These are phyloP conservation scores for Drosophila ezoana DNA, from an alignment of 2,888 invertebrate species.

Conservation along the genomic window DNA sequence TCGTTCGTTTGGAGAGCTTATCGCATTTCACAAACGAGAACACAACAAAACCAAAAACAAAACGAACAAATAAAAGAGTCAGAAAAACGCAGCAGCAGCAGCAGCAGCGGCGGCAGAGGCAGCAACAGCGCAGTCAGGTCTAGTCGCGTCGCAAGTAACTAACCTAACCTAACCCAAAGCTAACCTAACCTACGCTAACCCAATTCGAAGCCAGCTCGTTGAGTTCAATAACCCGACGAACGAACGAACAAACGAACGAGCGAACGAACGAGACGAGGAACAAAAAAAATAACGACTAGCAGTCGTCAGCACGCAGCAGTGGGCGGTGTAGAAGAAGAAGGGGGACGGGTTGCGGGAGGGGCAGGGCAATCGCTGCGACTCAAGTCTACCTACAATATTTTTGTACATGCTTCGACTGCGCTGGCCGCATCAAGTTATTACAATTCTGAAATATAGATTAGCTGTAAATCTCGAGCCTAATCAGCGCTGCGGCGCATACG, in stretches of 20 bases:
- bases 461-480: constrained; percentile 75
- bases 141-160: constrained; percentile 41
- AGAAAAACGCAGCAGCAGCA: constrained; percentile 19
- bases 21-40: constrained; percentile 59
- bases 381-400: constrained; percentile 36
- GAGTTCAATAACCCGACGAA: constrained; percentile 71
- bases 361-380: neutral
- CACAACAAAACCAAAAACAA: constrained; percentile 7
- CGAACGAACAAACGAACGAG: constrained; percentile 14
- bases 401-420: constrained; percentile 18
- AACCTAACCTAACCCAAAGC: constrained; percentile 50
- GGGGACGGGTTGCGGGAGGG: too few species aligned
- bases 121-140: constrained; percentile 24
- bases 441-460: constrained; percentile 76
- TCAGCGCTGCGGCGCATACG: constrained; percentile 56
- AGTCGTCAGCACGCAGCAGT: constrained; percentile 42
- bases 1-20: constrained; percentile 59
- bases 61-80: neutral
- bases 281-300: constrained; percentile 26
- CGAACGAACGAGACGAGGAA: neutral
- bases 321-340: neutral
- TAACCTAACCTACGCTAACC: constrained; percentile 79
- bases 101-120: constrained; percentile 3
- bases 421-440: constrained; percentile 39
- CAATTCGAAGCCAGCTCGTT: constrained; percentile 68